Evolutionary conservation across 2,888 invertebrate genomes (phyloP), one percentile per base, ranked within the genome.

Genomic region (Pilophorus perplexus): DNA sequence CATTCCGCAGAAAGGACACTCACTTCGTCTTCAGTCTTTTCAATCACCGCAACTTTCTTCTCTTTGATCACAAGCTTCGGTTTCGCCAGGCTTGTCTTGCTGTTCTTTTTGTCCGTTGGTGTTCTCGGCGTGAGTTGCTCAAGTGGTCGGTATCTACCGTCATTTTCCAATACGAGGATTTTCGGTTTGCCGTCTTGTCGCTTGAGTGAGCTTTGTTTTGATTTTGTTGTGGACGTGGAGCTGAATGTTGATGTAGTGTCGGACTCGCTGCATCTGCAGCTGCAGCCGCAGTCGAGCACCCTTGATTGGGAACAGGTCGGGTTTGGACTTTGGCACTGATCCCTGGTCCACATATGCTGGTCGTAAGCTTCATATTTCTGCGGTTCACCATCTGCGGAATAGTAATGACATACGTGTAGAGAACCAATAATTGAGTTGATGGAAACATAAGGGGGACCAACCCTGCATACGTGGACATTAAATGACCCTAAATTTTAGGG

Each of bases 61-160:
- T 52, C 52, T 28, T 27, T 28, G 16, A 28, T 8, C 16, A 52
- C 52, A 10, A 52, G 16, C 5, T 28, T 52, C 10, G 52, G 25
- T 27, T 27, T 27, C 3, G 16, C 6, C 6, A 14, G 2, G 4
- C 6, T 16, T 14, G 10, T 28, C 28, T 52, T 52, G 14, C 3
- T 16, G 14, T 12, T 25, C 10, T 5, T 25, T 16, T 12, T 25
- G 25, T 52, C 25, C 4, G 28, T 18, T 12, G 12, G 12, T 6
- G 33, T 33, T 12, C 46, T 25, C 1, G 16, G 12, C 8, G 3
- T 27, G 12, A 27, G 20, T n/a, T 12, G 18, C 14, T 28, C 16
- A 20, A 62, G 12, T 33, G 46, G 27, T 14, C 46, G 37, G 46
- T 62, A 62, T 14, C 62, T 27, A 2, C 62, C 62, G n/a, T 62